Conservation (phyloP, 1,140 invertebrate genomes). For the Zelostemma sp. region DNA sequence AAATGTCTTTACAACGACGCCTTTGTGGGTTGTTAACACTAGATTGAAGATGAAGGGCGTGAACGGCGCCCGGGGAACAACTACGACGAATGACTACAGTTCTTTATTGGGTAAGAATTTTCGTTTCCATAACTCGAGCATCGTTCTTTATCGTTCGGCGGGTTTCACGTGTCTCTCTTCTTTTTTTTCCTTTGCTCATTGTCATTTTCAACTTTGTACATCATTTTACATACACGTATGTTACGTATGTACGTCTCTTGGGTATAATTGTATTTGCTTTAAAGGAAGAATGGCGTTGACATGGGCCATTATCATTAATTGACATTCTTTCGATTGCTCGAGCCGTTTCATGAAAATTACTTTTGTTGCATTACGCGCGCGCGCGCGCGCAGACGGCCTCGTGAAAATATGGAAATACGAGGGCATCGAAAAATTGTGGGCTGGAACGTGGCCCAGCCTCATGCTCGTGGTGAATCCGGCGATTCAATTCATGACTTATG, state of each 20-base stretch:
- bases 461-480: conserved; percentile 89
- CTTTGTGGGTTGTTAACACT: conserved; percentile 93
- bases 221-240: too few species aligned
- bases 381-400: conserved; percentile 74
- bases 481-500: conserved; percentile 93
- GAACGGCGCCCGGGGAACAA: conserved; percentile 27
- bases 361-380: background rate
- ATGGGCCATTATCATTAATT: too few species aligned
- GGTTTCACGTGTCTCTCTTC: too few species aligned
- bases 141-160: too few species aligned
- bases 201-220: too few species aligned
- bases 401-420: conserved; percentile 78
- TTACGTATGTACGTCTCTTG: too few species aligned
- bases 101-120: conserved; percentile 70
- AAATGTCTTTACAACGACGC: conserved; percentile 88
- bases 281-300: too few species aligned
- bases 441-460: conserved; percentile 85
- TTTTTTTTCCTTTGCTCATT: too few species aligned
- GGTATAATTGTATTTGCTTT: too few species aligned
- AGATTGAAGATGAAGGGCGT: conserved; percentile 82
- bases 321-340: too few species aligned
- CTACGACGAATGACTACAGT: conserved; percentile 58
- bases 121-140: too few species aligned
- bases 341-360: too few species aligned
- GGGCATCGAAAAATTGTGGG: conserved; percentile 82